Conservation (phyloP, 2,888 invertebrate species). For the Eupithecia exiguata region DNA sequence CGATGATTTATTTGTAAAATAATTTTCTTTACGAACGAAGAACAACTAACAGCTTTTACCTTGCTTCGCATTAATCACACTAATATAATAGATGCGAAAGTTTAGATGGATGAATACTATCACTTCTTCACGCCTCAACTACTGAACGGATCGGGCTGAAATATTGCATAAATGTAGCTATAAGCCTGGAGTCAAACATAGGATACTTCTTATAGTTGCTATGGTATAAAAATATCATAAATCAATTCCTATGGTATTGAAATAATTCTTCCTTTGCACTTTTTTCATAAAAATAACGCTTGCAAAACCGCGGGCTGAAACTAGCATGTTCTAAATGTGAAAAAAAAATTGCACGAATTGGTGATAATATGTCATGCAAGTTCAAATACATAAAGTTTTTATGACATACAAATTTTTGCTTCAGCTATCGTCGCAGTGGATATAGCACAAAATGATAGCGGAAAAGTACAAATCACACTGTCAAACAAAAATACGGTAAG, state of each 20-base stretch:
- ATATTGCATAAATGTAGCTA: neutral
- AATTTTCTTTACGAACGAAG: too few species aligned
- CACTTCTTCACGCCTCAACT: too few species aligned
- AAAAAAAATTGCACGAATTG: neutral
- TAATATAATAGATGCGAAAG: too few species aligned
- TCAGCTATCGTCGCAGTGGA: constrained; percentile 22
- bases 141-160: neutral
- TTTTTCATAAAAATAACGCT: too few species aligned
- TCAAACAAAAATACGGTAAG: constrained; percentile 67
- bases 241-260: too few species aligned
- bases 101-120: too few species aligned
- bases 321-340: neutral
- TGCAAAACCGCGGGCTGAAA: too few species aligned
- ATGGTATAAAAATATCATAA: too few species aligned
- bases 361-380: neutral
- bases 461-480: constrained; percentile 68
- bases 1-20: neutral
- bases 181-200: neutral
- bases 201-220: neutral
- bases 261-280: too few species aligned
- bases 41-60: too few species aligned
- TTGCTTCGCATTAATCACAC: too few species aligned
- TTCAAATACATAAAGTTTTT: neutral
- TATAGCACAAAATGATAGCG: constrained; percentile 30
- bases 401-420: constrained; percentile 10